Percentiles rank a stretch among this genome's conserved stretches.
These are phyloP conservation scores for Euura lappo DNA, from an alignment of 1,140 invertebrate species.

Conservation along the genomic window DNA sequence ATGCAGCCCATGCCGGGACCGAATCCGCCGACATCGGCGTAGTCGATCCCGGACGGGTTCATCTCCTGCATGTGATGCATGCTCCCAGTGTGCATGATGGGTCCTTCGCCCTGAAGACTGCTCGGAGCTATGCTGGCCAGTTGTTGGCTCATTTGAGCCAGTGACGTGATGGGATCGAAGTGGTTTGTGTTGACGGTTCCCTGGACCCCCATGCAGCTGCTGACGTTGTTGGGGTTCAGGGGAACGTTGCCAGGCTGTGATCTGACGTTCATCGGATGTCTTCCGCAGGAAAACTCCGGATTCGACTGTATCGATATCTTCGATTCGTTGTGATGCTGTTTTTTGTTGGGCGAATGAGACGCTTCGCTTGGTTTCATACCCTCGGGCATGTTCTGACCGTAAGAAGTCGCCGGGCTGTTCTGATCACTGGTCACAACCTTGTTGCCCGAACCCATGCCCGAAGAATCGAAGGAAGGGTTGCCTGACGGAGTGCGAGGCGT, in stretches of 20 bases:
- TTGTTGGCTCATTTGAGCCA: constrained; percentile 93
- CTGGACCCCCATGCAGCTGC: constrained; percentile 57
- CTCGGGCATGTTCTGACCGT: constrained; percentile 48
- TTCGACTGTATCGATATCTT: constrained; percentile 39
- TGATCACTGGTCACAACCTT: constrained; percentile 45
- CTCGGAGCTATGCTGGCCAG: constrained; percentile 77
- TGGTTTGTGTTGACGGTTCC: constrained; percentile 66
- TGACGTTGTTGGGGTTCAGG: constrained; percentile 79
- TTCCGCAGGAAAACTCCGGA: constrained; percentile 45
- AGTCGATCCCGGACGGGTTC: constrained; percentile 55
- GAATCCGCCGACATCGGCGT: constrained; percentile 62
- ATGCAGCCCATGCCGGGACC: constrained; percentile 55
- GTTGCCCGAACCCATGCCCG: constrained; percentile 33
- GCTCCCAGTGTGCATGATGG: constrained; percentile 57
- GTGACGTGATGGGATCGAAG: constrained; percentile 92
- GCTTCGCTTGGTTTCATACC: constrained; percentile 55
- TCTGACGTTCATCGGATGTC: constrained; percentile 48
- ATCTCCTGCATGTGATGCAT: constrained; percentile 59
- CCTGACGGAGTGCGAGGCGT: constrained; percentile 56
- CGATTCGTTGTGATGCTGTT: constrained; percentile 51
- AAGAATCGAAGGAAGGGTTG: constrained; percentile 47
- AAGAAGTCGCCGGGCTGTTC: constrained; percentile 51
- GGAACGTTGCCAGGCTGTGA: constrained; percentile 79
- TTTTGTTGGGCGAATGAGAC: constrained; percentile 53
- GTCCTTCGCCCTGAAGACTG: constrained; percentile 58